These are phyloP conservation scores for Tipula unca DNA, from an alignment of 2,888 invertebrate genomes.

Conservation along the genomic window DNA sequence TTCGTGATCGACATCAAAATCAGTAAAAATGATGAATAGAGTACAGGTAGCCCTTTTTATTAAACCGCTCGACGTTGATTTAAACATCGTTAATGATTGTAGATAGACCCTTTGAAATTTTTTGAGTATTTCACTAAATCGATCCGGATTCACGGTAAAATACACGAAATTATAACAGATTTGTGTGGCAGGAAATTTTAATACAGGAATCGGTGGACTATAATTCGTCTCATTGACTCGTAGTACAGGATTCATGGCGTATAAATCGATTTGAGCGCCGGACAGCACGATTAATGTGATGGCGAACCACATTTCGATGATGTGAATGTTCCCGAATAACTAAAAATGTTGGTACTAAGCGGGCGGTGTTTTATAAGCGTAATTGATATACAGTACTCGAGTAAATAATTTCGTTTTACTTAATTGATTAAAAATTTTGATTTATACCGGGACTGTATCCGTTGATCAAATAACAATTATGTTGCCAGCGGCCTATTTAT, in stretches of 20 bases:
- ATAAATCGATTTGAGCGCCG: not conserved
- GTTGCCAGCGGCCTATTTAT: not conserved
- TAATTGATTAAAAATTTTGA: not conserved
- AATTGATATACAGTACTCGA: not conserved
- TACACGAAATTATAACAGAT: not conserved
- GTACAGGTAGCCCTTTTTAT: not conserved
- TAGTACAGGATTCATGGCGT: not conserved
- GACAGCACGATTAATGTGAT: not conserved
- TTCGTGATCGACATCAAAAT: not conserved
- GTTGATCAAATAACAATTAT: not conserved
- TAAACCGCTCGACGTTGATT: not conserved
- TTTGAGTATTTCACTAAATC: not conserved
- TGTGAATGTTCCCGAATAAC: not conserved
- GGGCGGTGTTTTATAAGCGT: not conserved
- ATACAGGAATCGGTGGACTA: not conserved
- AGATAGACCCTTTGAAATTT: not conserved
- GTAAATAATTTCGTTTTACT: not conserved
- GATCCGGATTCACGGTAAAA: not conserved
- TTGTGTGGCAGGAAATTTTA: not conserved
- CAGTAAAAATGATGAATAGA: not conserved
- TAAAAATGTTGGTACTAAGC: not conserved
- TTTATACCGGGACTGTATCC: not conserved
- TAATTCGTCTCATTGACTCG: not conserved
- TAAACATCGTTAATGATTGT: not conserved
- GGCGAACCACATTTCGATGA: not conserved